phyloP scores from a whole-genome alignment of 2,113 vertebrate genomes.

The Oncorhynchus gorbuscha region DNA sequence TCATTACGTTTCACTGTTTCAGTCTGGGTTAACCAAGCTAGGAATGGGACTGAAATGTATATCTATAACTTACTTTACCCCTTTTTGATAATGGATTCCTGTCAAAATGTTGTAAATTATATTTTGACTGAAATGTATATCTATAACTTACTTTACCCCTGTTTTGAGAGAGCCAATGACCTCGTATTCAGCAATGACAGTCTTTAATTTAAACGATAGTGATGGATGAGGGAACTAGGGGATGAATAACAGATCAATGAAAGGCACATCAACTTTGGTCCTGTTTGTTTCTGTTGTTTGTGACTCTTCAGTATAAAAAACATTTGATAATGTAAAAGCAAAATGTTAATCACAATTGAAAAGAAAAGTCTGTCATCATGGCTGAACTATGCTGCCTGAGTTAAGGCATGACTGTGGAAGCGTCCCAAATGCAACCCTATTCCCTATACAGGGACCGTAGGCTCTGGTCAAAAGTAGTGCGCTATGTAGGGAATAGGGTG shows the following conservation, averaged over 20 bases:
- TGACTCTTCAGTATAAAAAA: slow-evolving; percentile 64
- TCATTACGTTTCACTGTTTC: too few relatives aligned
- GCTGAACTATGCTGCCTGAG: slow-evolving; percentile 41
- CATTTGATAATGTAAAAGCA: slow-evolving; percentile 21
- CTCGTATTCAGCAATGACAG: neutral
- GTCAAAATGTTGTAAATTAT: too few relatives aligned
- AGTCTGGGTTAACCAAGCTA: too few relatives aligned
- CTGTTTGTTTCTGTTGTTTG: slow-evolving; percentile 59
- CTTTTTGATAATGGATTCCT: too few relatives aligned
- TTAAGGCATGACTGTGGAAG: slow-evolving; percentile 19
- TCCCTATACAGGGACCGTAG: too few relatives aligned
- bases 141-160: too few relatives aligned
- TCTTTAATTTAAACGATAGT: too few relatives aligned
- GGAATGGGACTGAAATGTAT: too few relatives aligned
- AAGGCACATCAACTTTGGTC: slow-evolving; percentile 89
- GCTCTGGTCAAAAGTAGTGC: too few relatives aligned
- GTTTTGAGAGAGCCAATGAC: neutral
- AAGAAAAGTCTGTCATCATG: slow-evolving; percentile 22
- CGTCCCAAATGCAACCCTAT: neutral
- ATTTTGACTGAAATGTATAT: too few relatives aligned
- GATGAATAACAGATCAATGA: slow-evolving; percentile 64
- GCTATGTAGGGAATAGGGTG: neutral
- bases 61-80: too few relatives aligned
- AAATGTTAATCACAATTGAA: neutral
- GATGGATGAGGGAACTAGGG: slow-evolving; percentile 48